These are phyloP conservation scores for Syrrhaptes paradoxus DNA, from an alignment of 2,113 vertebrate species.

Conservation along the genomic window DNA sequence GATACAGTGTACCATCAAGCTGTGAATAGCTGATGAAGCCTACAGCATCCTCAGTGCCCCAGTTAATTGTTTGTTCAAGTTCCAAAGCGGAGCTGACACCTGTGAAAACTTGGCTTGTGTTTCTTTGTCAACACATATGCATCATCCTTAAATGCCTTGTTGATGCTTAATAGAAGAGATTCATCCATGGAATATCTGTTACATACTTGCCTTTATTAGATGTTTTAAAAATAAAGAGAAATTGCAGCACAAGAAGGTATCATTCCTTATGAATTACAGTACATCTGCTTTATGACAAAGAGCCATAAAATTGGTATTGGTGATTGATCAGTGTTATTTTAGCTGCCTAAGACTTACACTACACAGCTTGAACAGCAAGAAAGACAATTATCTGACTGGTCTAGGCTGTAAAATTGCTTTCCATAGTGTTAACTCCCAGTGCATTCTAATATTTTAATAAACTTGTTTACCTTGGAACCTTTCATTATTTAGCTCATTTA, in stretches of 20 bases:
- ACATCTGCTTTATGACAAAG: neutral
- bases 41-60: neutral
- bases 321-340: slow-evolving; percentile 14
- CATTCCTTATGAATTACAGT: neutral
- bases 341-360: neutral
- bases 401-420: neutral
- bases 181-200: neutral
- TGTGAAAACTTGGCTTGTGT: slow-evolving; percentile 20
- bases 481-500: neutral
- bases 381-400: neutral
- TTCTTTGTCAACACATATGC: neutral
- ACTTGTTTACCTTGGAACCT: neutral
- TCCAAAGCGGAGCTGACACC: slow-evolving; percentile 16
- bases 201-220: neutral
- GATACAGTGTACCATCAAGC: neutral
- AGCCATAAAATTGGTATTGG: neutral
- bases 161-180: neutral
- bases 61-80: neutral
- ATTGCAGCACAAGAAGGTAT: neutral
- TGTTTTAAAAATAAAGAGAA: neutral
- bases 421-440: neutral
- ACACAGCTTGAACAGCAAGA: neutral
- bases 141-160: neutral
- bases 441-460: neutral
- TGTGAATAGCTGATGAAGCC: neutral